Base-by-base conservation (phyloP, 2,113 vertebrate genomes). In the Probosciger aterrimus region DNA sequence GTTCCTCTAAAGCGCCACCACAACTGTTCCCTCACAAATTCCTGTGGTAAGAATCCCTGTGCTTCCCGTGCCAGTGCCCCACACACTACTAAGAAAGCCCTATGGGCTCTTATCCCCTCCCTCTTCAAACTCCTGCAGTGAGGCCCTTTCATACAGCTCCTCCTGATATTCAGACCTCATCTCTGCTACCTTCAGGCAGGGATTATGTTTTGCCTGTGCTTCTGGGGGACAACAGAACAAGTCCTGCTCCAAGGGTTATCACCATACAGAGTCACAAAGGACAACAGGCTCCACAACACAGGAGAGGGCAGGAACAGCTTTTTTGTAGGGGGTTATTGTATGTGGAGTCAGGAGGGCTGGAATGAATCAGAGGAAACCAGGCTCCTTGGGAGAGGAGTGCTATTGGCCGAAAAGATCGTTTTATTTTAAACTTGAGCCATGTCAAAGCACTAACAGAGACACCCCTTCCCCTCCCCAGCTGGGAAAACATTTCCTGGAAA, bases 401-500 rank as follows among this genome's bases (percentile, higher is more conserved):
- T 13, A 67, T 52, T 91, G 90, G 85, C 80, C 93, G 53, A 83
- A 91, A 60, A 65, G 27, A 12, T 30, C 41, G 0, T 39, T 69
- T 59, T 35, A 59, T 23, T 88, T 93, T 86, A 43, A 52, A 79
- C 25, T 81, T 90, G 27, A 88, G 31, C 30, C 8, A 4, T 52
- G 70, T 78, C 70, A 74, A 93, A 89, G 78, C 35, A 43, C 31
- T 70, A 78, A 82, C 59, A 88, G 70, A 96, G 78, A 88, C 64
- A 75, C 31, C 92, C 39, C 35, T 91, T 94, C 92, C 81, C 60
- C 69, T 86, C 88, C 75, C 82, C 79, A 94, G 82, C 88, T 77
- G 76, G 91, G 92, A 95, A 95, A 95, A 92, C 89, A 88, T 94
- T 93, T 97, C 92, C 94, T 95, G 92, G 83, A 96, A 97, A 97